Percentiles rank a stretch among this genome's conserved stretches.
Conservation (phyloP, 2,113 vertebrate species). For the Holacanthus passer region DNA sequence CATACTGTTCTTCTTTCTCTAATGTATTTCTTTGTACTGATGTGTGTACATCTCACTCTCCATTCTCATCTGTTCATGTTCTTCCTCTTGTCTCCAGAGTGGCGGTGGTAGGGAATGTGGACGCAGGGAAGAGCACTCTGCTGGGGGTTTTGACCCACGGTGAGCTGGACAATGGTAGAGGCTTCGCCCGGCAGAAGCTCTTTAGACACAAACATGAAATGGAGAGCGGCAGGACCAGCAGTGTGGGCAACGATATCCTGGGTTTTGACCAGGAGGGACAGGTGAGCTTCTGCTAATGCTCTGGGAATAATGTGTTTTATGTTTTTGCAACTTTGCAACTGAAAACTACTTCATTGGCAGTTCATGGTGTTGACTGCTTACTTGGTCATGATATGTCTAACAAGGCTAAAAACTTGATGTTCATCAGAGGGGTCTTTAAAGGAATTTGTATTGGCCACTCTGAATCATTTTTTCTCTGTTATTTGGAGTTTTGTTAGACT, state of each 20-base stretch:
- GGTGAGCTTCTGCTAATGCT: constrained; percentile 70
- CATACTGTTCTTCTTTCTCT: no score
- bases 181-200: constrained; percentile 96
- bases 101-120: constrained; percentile 96
- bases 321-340: no score
- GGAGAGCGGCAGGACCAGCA: constrained; percentile 96
- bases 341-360: no score
- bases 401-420: no score
- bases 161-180: constrained; percentile 94
- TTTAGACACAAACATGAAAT: constrained; percentile 98
- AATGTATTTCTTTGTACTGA: not conserved
- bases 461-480: not conserved
- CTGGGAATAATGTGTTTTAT: no score
- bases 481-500: not conserved
- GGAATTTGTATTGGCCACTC: no score
- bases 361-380: no score
- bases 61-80: not conserved
- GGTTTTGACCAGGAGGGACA: constrained; percentile 95
- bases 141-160: constrained; percentile 95
- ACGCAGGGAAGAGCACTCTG: constrained; percentile 94
- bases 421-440: no score
- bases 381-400: no score
- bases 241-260: constrained; percentile 96
- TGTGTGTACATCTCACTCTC: not conserved
- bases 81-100: constrained; percentile 83